Conservation (phyloP, 2,888 invertebrate species). For the Nemotelus nigrinus region DNA sequence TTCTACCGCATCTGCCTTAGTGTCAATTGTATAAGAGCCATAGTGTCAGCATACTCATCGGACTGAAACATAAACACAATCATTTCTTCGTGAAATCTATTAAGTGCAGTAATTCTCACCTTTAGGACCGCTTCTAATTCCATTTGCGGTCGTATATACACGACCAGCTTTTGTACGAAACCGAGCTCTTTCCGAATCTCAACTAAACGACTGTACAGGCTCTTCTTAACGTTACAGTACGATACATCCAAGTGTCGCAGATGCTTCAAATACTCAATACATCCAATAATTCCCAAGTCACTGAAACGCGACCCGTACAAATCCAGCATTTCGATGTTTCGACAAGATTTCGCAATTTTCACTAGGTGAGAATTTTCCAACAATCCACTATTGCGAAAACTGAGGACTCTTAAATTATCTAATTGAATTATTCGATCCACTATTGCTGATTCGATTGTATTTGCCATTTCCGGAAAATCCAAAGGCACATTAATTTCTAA, state of each 20-base stretch:
- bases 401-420: not conserved
- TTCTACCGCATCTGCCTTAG: not conserved
- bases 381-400: not conserved
- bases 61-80: not conserved
- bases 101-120: not conserved
- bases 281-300: not conserved
- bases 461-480: not conserved
- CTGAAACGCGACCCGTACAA: not conserved
- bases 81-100: not conserved
- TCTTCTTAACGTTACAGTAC: slow-evolving; percentile 1
- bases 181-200: not conserved
- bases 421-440: not conserved
- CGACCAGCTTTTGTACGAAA: not conserved
- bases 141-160: not conserved
- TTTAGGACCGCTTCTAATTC: not conserved
- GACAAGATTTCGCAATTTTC: not conserved
- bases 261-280: not conserved
- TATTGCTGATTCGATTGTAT: not conserved
- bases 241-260: slow-evolving; percentile 14
- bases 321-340: slow-evolving; percentile 15
- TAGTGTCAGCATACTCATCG: not conserved
- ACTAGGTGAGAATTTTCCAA: slow-evolving; percentile 1
- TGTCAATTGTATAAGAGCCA: not conserved
- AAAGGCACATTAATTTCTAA: not conserved
- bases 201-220: not conserved